Conservation (phyloP, 2,797 vertebrate species). For the Falco concolor region DNA sequence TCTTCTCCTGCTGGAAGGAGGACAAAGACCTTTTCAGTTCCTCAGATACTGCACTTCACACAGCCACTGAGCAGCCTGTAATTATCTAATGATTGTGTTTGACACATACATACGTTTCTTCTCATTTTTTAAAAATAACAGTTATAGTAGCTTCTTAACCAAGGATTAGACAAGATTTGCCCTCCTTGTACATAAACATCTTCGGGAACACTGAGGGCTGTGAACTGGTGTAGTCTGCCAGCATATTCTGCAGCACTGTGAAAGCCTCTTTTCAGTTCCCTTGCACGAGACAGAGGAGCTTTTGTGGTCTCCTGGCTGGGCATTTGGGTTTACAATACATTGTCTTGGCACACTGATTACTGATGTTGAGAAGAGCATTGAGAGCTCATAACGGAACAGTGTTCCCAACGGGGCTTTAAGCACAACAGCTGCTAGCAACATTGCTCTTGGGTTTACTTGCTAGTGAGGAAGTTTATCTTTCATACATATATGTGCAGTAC, state of each 20-base stretch:
- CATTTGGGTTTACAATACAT: not conserved
- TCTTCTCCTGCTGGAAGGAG: not conserved
- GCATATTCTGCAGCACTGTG: not conserved
- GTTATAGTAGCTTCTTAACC: conserved; percentile 3
- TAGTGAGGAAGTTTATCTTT: conserved; percentile 36
- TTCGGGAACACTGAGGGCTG: not conserved
- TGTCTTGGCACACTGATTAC: not conserved
- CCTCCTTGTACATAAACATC: not conserved
- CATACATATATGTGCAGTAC: not conserved
- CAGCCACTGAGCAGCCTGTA: not conserved
- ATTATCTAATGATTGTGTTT: not conserved
- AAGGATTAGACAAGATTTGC: conserved; percentile 25
- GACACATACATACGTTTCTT: not conserved
- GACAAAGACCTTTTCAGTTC: not conserved
- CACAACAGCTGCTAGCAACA: conserved; percentile 29
- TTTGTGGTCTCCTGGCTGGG: conserved; percentile 26
- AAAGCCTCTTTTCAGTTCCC: conserved; percentile 36
- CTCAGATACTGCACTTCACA: not conserved
- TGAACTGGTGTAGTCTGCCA: not conserved
- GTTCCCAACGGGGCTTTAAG: not conserved
- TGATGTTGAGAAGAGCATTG: conserved; percentile 8
- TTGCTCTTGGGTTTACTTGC: conserved; percentile 1
- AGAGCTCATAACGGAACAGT: conserved; percentile 31
- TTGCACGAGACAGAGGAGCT: not conserved
- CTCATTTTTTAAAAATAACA: conserved; percentile 18